Conservation (phyloP, 2,797 vertebrate species). For the Argentina silus region DNA sequence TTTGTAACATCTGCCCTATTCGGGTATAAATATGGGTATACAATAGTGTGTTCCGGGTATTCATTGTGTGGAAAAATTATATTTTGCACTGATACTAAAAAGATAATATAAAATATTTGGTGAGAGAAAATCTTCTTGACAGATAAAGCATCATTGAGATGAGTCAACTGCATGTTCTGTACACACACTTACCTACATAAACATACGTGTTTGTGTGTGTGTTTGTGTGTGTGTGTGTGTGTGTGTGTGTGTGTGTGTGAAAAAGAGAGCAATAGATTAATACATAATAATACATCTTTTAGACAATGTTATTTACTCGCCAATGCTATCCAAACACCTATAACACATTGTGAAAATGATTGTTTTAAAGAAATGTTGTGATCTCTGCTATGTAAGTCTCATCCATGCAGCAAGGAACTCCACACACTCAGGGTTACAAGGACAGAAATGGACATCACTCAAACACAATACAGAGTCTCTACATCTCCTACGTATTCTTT, state of each 20-base stretch:
- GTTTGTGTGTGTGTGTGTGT: not conserved
- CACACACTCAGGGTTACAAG: slow-evolving; percentile 61
- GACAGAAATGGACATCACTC: not conserved
- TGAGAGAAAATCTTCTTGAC: slow-evolving; percentile 38
- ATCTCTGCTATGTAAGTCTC: not conserved
- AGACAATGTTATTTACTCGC: slow-evolving; percentile 44
- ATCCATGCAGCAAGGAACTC: slow-evolving; percentile 8
- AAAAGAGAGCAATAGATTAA: slow-evolving; percentile 36
- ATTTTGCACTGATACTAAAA: slow-evolving; percentile 43
- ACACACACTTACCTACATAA: not conserved
- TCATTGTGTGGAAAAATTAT: slow-evolving; percentile 38
- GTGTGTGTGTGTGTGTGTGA: not conserved
- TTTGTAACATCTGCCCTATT: slow-evolving; percentile 60
- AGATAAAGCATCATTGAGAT: not conserved
- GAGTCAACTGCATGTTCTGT: not conserved
- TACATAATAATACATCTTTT: slow-evolving; percentile 20
- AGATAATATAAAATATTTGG: slow-evolving; percentile 3
- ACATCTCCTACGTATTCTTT: slow-evolving; percentile 23
- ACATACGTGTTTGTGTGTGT: not conserved
- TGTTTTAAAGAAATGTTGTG: slow-evolving; percentile 52
- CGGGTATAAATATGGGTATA: slow-evolving; percentile 68
- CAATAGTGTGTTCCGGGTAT: slow-evolving; percentile 22
- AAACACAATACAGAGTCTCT: slow-evolving; percentile 28
- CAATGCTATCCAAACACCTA: slow-evolving; percentile 70
- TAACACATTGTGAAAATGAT: slow-evolving; percentile 54